Evolutionary conservation across 2,888 invertebrate genomes (phyloP), one percentile per base, ranked within the genome.

Genomic region (Catotricha subobsoleta): DNA sequence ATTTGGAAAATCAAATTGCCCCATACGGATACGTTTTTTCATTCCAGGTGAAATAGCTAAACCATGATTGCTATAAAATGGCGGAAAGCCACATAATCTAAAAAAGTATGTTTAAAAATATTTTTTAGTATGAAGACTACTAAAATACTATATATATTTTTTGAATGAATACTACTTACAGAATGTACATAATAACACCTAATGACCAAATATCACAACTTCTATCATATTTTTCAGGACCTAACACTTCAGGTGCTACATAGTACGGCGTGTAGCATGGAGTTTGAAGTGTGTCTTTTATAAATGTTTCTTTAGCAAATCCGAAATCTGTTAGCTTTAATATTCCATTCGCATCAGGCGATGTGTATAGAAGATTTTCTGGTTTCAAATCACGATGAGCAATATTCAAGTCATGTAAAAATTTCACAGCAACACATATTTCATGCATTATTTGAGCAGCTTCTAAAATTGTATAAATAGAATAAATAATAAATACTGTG

Each of bases 261-360:
- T 98, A 98, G 59, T 98, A 97, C 0, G 98, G 98, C 9, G 98
- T 98, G 55, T 97, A 98, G 58, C 98, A 98, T 0, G 98, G 97
- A 0, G 98, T 98, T 60, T 94, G 90, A 42, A 98, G 64, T 0
- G 90, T 86, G 52, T 91, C 87, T 41, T 82, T 81, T 15, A 76
- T 70, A 16, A 72, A 57, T 0, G 88, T 90, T 63, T 92, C 91
- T 61, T 98, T 98, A 12, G 98, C 97, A 67, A 99, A 98, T 8
- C 98, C 98, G 64, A 99, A 99, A 67, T 99, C 98, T 2, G 97
- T 98, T 53, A 98, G 66, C 62, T 98, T 98, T 46, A 98, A 71
- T 44, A 81, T 69, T n/a, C 84, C 92, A 54, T 72, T 70, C 13
- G 70, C 70, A 48, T 74, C 78, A 58, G 66, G 70, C 52, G 70